A percentile compares a stretch with the other conserved stretches of the same genome.
These are phyloP conservation scores for Euthynnus affinis DNA, from an alignment of 2,797 vertebrate genomes.

Conservation along the genomic window DNA sequence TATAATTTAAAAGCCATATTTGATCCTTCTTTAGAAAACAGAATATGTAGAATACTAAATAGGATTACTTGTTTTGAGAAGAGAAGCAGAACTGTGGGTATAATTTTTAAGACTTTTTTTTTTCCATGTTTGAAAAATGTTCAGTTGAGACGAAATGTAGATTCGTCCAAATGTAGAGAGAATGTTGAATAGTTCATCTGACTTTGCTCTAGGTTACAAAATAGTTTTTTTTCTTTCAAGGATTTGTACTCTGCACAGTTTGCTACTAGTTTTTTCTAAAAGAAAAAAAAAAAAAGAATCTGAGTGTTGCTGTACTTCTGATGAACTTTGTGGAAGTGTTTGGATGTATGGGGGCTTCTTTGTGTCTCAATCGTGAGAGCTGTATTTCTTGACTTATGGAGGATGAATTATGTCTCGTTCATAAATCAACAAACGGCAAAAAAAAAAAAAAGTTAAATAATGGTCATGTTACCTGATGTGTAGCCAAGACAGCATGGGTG, in stretches of 20 bases:
- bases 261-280: no score
- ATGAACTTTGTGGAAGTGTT: no score
- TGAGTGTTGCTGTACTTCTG: background rate
- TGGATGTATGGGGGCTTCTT: background rate
- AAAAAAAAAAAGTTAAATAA: background rate
- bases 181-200: background rate
- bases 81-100: background rate
- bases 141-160: background rate
- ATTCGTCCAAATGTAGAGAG: background rate
- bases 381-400: background rate
- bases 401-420: no score
- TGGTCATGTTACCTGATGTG: slow-evolving; percentile 90
- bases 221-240: background rate
- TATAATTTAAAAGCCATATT: background rate
- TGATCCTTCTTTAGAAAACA: background rate
- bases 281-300: background rate
- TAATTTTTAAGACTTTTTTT: background rate
- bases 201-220: background rate
- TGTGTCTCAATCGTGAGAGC: background rate
- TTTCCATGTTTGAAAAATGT: background rate
- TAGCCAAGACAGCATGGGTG: slow-evolving; percentile 96
- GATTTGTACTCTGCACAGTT: no score
- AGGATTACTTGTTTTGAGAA: background rate
- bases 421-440: background rate
- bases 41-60: background rate